Evolutionary conservation across 2,797 vertebrate species (phyloP).

Genomic region (Crypturellus tataupa): DNA sequence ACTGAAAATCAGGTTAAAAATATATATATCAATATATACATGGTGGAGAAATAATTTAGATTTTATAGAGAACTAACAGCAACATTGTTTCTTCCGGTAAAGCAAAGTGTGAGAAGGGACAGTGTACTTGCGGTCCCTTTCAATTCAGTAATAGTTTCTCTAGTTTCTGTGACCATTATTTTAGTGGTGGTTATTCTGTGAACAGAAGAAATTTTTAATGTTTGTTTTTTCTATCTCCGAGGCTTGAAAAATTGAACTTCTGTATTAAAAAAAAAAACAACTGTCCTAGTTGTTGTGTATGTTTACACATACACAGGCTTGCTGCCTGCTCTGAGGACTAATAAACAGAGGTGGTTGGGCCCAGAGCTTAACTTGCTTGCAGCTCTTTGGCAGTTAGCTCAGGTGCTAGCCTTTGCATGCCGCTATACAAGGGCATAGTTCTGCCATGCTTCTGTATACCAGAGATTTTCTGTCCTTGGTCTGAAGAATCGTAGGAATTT

Average conservation of each 20-base stretch:
- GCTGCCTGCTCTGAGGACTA: not conserved
- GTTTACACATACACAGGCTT: not conserved
- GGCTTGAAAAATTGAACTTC: not conserved
- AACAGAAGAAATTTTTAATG: not conserved
- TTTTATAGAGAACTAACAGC: not conserved
- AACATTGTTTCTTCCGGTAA: conserved; percentile 5
- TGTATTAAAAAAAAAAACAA: not conserved
- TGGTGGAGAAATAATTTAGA: not conserved
- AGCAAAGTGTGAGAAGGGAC: not conserved
- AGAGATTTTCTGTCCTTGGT: not conserved
- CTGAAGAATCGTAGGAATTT: not conserved
- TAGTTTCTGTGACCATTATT: not conserved
- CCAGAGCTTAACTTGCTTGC: not conserved
- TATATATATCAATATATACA: conserved; percentile 11
- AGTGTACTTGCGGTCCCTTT: not conserved
- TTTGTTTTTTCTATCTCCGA: not conserved
- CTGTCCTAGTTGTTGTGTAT: not conserved
- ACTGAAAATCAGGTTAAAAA: conserved; percentile 10
- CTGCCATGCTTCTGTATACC: not conserved
- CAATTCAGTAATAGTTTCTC: not conserved
- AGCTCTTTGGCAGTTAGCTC: not conserved
- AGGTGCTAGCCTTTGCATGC: not conserved
- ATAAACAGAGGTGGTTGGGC: not conserved
- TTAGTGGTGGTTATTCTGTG: not conserved
- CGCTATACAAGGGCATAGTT: too few species aligned